Base-by-base conservation (phyloP, 2,113 vertebrate genomes). In the Carassius auratus region DNA sequence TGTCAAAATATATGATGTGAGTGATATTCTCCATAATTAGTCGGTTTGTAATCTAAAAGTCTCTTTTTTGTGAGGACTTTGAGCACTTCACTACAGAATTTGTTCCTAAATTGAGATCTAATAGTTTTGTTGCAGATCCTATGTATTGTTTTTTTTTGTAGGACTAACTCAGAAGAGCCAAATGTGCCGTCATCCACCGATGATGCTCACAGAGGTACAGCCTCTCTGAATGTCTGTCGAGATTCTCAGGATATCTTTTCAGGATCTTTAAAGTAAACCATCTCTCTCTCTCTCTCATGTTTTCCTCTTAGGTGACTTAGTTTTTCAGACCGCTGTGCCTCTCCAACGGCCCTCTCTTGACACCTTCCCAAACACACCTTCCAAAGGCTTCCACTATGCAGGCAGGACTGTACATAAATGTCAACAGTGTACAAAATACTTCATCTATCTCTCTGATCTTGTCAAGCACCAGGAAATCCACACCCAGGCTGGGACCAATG, bases 371-470 rank as follows among this genome's bases (percentile, higher is more conserved):
- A 84, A 73, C 36, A n/a, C 42, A 0, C 45, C 86, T 21, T 14
- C 78, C 4, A 85, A 81, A 71, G 73, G 83, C 69, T 85, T 84
- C 10, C 81, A 85, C 55, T 17, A 83, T 5, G 15, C 84, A 4
- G 74, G 85, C 85, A 73, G 92, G 62, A 89, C 93, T 55, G 91
- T 93, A 80, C 92, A 95, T 83, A 93, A 89, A 76, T 95, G 94
- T 91, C 93, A 92, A 9, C 87, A 88, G 55, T 95, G 94, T 86
- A 82, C 88, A 4, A 93, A 92, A 45, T 93, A 91, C 79, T 95
- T 93, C 81, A 91, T 92, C 69, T 94, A 93, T 86, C 89, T 93
- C 0, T 93, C 93, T 23, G 93, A 94, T 90, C 93, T 95, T n/a
- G 89, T 94, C 4, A 92, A 93, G 76, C 94, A 95, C 89, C 91